phyloP scores from a whole-genome alignment of 2,888 invertebrate genomes.

The Neoascia interrupta region DNA sequence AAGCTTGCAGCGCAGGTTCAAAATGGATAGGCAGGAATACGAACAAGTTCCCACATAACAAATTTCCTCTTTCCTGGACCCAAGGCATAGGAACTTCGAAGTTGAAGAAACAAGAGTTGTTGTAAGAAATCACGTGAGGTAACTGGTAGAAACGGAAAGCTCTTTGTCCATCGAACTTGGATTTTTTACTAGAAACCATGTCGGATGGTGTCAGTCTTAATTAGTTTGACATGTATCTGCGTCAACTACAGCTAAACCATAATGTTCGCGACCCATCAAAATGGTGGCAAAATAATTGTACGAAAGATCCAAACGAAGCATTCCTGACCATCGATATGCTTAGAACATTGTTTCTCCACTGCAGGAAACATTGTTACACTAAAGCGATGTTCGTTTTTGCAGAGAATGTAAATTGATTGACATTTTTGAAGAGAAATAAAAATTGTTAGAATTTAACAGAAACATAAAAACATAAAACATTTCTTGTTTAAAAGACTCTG shows the following conservation, averaged over 20 bases:
- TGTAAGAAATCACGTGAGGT: too few relatives aligned
- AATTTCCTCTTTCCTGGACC: too few relatives aligned
- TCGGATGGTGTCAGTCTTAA: background rate
- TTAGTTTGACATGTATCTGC: background rate
- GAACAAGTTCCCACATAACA: constrained; percentile 6
- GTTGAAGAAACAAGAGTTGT: too few relatives aligned
- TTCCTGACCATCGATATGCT: background rate
- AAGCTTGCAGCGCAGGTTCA: background rate
- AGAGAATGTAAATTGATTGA: background rate
- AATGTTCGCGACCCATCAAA: background rate
- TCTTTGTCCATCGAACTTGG: too few relatives aligned
- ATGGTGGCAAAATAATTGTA: too few relatives aligned
- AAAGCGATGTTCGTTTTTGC: background rate
- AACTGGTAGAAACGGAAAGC: too few relatives aligned
- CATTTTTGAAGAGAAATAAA: background rate
- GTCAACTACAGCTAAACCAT: background rate
- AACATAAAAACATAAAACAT: background rate
- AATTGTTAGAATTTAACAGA: background rate
- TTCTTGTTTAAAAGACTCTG: too few relatives aligned
- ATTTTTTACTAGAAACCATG: too few relatives aligned
- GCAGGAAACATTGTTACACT: constrained; percentile 3
- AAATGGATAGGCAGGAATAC: background rate
- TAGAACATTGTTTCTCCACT: background rate
- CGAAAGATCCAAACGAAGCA: too few relatives aligned
- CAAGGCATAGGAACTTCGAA: too few relatives aligned